Evolutionary conservation across 2,113 vertebrate species (phyloP).

Genomic region (human (Homo sapiens)): DNA sequence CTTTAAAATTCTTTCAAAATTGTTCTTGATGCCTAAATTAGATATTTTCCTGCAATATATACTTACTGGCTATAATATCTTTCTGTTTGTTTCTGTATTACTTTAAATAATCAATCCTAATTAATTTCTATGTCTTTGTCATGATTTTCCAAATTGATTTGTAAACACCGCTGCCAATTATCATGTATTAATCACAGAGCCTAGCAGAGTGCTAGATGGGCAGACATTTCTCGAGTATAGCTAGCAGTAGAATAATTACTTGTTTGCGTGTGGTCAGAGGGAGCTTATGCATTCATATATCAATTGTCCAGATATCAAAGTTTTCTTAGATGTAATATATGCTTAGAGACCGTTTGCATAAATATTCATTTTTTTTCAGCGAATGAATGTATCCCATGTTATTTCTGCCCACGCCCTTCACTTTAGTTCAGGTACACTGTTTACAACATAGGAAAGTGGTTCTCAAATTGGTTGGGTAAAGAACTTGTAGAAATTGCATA

Average conservation of each 20-base stretch:
- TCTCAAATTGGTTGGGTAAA: not conserved
- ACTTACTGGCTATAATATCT: not conserved
- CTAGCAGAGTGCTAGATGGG: not conserved
- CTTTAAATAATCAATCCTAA: not conserved
- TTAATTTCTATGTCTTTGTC: not conserved
- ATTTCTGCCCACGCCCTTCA: not conserved
- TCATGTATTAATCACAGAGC: not conserved
- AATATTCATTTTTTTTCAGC: not conserved
- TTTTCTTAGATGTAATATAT: not conserved
- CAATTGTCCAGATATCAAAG: not conserved
- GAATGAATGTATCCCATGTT: not conserved
- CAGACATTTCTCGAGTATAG: not conserved
- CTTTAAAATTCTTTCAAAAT: constrained; percentile 13
- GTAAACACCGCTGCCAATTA: constrained; percentile 1
- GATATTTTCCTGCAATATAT: not conserved
- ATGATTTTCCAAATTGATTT: constrained; percentile 16
- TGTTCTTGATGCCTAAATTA: not conserved
- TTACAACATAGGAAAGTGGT: not conserved
- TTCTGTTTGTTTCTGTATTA: not conserved
- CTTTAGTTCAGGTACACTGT: constrained; percentile 11
- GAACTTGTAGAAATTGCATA: not conserved
- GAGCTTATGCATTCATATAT: not conserved
- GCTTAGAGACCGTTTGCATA: not conserved
- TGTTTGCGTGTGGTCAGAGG: not conserved
- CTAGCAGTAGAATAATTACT: not conserved